Evolutionary conservation across 2,888 invertebrate genomes (phyloP), one percentile per base, ranked within the genome.

Genomic region (Mongoloraphidia duomilia): DNA sequence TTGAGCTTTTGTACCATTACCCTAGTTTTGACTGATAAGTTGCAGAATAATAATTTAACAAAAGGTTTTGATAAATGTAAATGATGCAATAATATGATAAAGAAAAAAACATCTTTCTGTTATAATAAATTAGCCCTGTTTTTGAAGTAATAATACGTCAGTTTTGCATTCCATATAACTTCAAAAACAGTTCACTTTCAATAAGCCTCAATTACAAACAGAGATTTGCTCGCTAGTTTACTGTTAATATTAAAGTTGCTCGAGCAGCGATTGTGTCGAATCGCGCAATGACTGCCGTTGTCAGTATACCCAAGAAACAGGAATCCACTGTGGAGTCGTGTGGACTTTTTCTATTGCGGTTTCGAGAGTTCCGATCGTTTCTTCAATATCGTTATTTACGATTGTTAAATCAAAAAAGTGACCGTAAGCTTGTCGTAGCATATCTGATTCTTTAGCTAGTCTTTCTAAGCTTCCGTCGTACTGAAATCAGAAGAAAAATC

Each of bases 321-420:
- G 96, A 55, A 96, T 91, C 95, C 95, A 96, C 69, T 95, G 95
- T 38, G 94, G 86, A 58, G 88, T 85, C 61, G 84, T 84, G 67
- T 90, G 88, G 53, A 95, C 86, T 52, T 88, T 81, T 55, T 91
- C 91, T 59, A 96, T 84, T 17, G 94, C 89, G 54, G 84, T 80
- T 67, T 96, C 94, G 58, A 98, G 73, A 54, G 90, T 86, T 41
- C 83, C 80, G 61, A 98, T 94, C 38, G 98, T 98, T 68, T 96
- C 96, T 68, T 97, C 96, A 55, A 98, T 98, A 72, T 99, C 97
- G 74, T 96, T 97, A 77, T 99, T 98, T 55, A 97, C 89, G 63
- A 98, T 94, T 58, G 87, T 92, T 67, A 95, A 75, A 73, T 99
- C 98, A 75, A 98, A 98, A 72, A 92, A 92, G 70, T 98, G 98